A percentile compares a stretch with the other conserved stretches of the same genome.
Conservation (phyloP, 1,140 invertebrate genomes). For the Philotrypesis tridentata region DNA sequence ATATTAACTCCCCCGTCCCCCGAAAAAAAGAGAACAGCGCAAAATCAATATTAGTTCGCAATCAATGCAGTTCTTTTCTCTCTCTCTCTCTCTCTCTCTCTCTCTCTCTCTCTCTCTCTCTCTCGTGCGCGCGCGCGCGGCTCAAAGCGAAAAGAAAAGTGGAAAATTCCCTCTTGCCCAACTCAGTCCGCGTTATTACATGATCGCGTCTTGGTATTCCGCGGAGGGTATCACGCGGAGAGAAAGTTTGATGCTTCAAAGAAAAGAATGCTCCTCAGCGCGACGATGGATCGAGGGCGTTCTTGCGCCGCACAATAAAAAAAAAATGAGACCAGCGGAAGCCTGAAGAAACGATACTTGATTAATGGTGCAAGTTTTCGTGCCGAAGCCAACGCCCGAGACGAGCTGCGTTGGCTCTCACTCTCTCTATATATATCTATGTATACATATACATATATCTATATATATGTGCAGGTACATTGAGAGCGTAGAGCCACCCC, state of each 20-base stretch:
- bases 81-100: too few relatives aligned
- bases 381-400: constrained; percentile 43
- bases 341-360: constrained; percentile 52
- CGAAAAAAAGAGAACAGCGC: not conserved
- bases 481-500: too few relatives aligned
- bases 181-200: constrained; percentile 27
- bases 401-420: too few relatives aligned
- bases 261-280: constrained; percentile 31
- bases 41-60: not conserved
- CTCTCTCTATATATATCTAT: too few relatives aligned
- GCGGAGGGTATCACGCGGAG: not conserved
- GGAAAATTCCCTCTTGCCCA: not conserved
- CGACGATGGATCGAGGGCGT: not conserved
- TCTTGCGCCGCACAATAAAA: not conserved
- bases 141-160: too few relatives aligned
- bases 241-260: constrained; percentile 35
- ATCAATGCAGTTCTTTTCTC: not conserved
- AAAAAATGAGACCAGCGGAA: not conserved
- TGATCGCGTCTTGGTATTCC: constrained; percentile 33
- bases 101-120: too few relatives aligned
- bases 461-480: too few relatives aligned
- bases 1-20: too few relatives aligned
- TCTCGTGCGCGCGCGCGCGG: too few relatives aligned
- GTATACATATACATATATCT: not conserved
- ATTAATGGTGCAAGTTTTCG: constrained; percentile 70